Conservation (phyloP, 1,140 invertebrate genomes). For the Heliconius hermathena region DNA sequence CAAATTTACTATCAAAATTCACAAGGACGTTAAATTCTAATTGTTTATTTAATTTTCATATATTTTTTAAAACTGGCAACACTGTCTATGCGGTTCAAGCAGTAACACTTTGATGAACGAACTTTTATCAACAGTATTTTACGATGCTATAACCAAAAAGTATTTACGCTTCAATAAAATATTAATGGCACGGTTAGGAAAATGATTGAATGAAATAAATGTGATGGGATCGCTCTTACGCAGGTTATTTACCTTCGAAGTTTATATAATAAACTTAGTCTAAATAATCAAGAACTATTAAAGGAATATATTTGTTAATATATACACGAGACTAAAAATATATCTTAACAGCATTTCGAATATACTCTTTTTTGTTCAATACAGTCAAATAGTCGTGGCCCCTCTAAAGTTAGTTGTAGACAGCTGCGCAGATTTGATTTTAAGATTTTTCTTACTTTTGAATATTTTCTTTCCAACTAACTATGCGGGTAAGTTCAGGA, state of each 20-base stretch:
- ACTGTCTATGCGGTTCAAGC: neutral
- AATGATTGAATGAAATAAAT: conserved; percentile 17
- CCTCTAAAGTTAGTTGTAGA: too few relatives aligned
- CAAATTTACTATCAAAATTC: neutral
- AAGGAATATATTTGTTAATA: neutral
- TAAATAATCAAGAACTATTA: conserved; percentile 8
- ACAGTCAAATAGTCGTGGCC: too few relatives aligned
- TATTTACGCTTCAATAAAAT: conserved; percentile 39
- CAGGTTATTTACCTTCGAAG: conserved; percentile 10
- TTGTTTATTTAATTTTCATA: neutral
- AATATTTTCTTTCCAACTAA: too few relatives aligned
- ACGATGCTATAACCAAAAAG: conserved; percentile 40
- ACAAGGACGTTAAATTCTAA: neutral
- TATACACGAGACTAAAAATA: neutral
- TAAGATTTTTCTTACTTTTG: too few relatives aligned
- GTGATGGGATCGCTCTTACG: conserved; percentile 12
- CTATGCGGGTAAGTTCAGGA: too few relatives aligned
- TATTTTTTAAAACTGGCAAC: neutral
- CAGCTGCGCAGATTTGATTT: too few relatives aligned
- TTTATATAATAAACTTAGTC: neutral
- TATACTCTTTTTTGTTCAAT: too few relatives aligned
- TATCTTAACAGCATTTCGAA: too few relatives aligned
- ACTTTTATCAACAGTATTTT: conserved; percentile 38
- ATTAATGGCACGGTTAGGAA: conserved; percentile 32
- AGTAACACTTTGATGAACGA: conserved; percentile 37